Evolutionary conservation across 2,888 invertebrate species (phyloP).

Genomic region (Stenichneumon culpator): DNA sequence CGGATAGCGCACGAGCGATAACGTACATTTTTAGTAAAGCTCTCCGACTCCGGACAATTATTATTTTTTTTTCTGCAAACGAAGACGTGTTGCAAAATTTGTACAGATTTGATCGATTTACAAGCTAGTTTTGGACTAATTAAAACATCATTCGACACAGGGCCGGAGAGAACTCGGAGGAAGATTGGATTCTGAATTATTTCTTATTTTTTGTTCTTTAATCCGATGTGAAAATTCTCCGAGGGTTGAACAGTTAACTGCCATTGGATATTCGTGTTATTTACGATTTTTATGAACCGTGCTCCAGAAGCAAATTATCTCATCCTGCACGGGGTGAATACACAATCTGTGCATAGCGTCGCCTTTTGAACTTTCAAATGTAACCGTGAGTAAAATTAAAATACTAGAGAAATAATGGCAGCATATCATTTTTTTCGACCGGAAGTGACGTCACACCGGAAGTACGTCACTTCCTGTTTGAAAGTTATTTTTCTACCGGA

Average conservation of each 20-base stretch:
- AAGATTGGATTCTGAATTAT: constrained; percentile 46
- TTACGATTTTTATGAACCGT: background rate
- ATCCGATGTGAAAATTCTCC: background rate
- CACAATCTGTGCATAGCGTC: background rate
- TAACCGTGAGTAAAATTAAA: no score
- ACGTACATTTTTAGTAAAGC: constrained; percentile 15
- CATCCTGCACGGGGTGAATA: background rate
- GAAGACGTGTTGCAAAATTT: constrained; percentile 63
- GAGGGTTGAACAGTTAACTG: background rate
- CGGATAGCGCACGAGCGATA: constrained; percentile 19
- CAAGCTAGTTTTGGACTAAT: constrained; percentile 57
- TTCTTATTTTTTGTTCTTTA: background rate
- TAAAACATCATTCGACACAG: constrained; percentile 51
- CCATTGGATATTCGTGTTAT: background rate
- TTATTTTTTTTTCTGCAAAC: constrained; percentile 22
- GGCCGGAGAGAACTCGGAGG: constrained; percentile 43
- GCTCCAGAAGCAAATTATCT: background rate
- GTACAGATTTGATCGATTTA: constrained; percentile 59
- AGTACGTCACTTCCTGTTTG: no score
- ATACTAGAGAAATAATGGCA: background rate
- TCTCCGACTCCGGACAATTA: constrained; percentile 32
- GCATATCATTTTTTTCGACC: background rate
- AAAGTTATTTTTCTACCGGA: no score
- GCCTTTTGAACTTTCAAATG: background rate
- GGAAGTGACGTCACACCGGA: no score